A percentile compares a stretch with the other conserved stretches of the same genome.
These are phyloP conservation scores for Scelioninae gen. 2 DNA, from an alignment of 2,888 invertebrate species.

Conservation along the genomic window DNA sequence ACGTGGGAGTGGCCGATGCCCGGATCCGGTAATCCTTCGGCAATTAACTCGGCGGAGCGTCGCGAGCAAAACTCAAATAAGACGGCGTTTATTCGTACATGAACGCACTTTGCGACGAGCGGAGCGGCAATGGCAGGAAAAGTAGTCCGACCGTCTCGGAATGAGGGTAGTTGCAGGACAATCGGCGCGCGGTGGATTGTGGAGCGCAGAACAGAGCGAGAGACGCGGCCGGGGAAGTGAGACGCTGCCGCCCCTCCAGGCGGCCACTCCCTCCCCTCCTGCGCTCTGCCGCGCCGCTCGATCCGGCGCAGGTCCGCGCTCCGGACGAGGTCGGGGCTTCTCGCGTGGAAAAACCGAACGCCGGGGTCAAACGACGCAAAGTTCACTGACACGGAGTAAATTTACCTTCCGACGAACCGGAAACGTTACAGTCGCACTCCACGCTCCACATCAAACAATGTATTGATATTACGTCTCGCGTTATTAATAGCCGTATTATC, in stretches of 20 bases:
- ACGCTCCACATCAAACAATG: conserved; percentile 36
- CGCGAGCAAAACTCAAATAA: conserved; percentile 21
- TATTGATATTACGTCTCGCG: conserved; percentile 21
- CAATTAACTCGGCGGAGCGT: conserved; percentile 18
- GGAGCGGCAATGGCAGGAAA: conserved; percentile 18
- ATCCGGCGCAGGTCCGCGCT: conserved; percentile 31
- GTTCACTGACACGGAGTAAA: conserved; percentile 73
- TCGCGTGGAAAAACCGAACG: conserved; percentile 72
- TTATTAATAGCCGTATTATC: conserved; percentile 33
- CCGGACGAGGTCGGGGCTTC: conserved; percentile 70
- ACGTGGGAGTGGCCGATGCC: background rate
- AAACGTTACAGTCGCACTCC: conserved; percentile 41
- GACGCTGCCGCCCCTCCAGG: conserved; percentile 11
- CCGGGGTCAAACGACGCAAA: conserved; percentile 71
- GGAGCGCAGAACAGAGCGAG: conserved; percentile 21
- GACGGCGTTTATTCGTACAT: conserved; percentile 20
- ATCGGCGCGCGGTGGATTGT: conserved; percentile 2
- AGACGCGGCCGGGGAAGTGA: conserved; percentile 31
- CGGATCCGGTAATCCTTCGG: too few species aligned
- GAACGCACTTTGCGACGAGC: conserved; percentile 21
- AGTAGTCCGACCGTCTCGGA: conserved; percentile 16
- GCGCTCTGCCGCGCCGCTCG: background rate
- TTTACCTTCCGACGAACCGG: conserved; percentile 67
- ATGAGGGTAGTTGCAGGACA: conserved; percentile 15
- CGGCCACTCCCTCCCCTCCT: background rate